Evolutionary conservation across 2,797 vertebrate genomes (phyloP).

Genomic region (Rhabdophis nuchalis): DNA sequence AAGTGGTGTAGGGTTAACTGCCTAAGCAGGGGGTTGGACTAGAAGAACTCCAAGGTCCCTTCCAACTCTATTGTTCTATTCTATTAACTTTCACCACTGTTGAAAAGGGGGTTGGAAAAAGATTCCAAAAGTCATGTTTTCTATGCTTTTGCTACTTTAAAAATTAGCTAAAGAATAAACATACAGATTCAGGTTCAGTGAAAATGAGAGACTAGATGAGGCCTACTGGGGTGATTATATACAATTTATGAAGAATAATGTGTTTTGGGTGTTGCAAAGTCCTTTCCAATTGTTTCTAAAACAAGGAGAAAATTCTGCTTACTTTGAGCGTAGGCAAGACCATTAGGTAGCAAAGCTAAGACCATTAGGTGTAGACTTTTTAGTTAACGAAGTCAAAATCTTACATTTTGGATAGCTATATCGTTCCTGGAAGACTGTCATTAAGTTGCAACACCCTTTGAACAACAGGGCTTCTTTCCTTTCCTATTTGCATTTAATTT

Average conservation of each 20-base stretch:
- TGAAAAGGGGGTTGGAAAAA: not conserved
- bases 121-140: not conserved
- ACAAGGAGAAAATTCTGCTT: slow-evolving; percentile 32
- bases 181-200: slow-evolving; percentile 45
- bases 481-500: slow-evolving; percentile 3
- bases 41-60: no score
- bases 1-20: no score
- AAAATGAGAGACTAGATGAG: slow-evolving; percentile 35
- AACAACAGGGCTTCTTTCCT: slow-evolving; percentile 5
- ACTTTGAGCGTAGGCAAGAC: slow-evolving; percentile 35
- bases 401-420: slow-evolving; percentile 5
- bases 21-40: no score
- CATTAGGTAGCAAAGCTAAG: slow-evolving; percentile 10
- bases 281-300: slow-evolving; percentile 55
- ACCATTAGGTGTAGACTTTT: slow-evolving; percentile 19
- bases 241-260: slow-evolving; percentile 68
- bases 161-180: slow-evolving; percentile 47
- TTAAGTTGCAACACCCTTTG: not conserved
- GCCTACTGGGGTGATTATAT: slow-evolving; percentile 56
- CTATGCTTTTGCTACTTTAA: not conserved
- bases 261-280: slow-evolving; percentile 53
- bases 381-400: slow-evolving; percentile 32
- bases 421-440: not conserved
- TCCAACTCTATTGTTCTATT: no score
- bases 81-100: not conserved